Evolutionary conservation across 2,113 vertebrate species (phyloP), one percentile per base, ranked within the genome.

Genomic region (Seriola rivoliana): DNA sequence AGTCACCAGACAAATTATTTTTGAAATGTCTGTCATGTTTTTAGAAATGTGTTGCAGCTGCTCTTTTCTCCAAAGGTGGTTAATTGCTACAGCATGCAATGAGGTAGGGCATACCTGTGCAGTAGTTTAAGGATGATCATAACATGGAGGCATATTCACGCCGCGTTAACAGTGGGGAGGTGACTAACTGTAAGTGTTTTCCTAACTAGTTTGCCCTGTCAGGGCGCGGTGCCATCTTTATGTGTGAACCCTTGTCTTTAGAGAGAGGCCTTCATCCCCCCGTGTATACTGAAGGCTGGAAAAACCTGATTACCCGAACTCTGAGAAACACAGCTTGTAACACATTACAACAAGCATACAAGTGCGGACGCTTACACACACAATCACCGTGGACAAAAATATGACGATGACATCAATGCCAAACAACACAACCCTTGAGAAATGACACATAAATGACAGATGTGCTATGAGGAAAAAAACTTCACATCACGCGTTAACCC

Each of bases 221-320:
- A 0, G 90, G 86, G 88, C 29, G 62, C n/a, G 76, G 78, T 75
- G 80, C 58, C 2, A 29, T 50, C 38, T 76, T 63, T 29, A 25
- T 66, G 80, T 81, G 38, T 66, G 52, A 78, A 63, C 42, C 60
- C 25, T 81, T 78, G 48, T 54, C 19, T 88, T 71, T 62, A 32
- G 46, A 89, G 42, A 48, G 65, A 85, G 64, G 19, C 55, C 32
- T 32, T 67, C 25, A 40, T 83, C 3, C 60, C 48, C 16, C 38
- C 46, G 60, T 66, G 75, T 71, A 32, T 50, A 77, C 77, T 38
- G 16, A 75, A 29, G 59, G 54, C 85, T 73, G 38, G 87, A 85
- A 87, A 88, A 92, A 93, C 88, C 85, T 64, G 93, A 91, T 88
- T 34, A 40, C 40, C 85, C 34, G 80, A 79, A 54, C 70, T 78